Base-by-base conservation (phyloP, 2,797 vertebrate species). In the Macropus fuliginosus region DNA sequence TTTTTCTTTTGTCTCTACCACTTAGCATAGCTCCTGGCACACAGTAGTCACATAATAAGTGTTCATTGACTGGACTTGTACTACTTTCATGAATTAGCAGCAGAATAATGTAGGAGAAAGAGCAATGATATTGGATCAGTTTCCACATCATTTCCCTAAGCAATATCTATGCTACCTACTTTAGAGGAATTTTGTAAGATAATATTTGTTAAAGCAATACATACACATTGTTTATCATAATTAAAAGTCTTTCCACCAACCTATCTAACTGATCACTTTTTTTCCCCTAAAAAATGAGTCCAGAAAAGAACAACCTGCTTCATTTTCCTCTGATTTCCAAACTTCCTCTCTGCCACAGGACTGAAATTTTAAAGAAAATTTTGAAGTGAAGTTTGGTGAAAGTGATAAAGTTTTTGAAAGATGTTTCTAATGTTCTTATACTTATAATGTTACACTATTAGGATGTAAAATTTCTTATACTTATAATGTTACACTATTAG, bases 261-360 rank as follows among this genome's bases (percentile, higher is more conserved):
- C 66, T 40, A 40, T 40, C 18, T 16, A 74, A 21, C 5, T 40
- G n/a, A 40, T 74, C 18, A 40, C 34, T 66, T 66, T n/a, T 29
- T 3, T 10, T 0, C 0, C 11, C 4, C 1, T 5, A 66, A 66
- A 66, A 66, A 5, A 66, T n/a, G 5, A n/a, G n/a, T n/a, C 34
- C 14, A 66, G 62, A n/a, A 66, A n/a, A 66, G 56, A 56, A 55
- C 4, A 55, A 16, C 55, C 16, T 18, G 55, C 55, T 55, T 56
- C 27, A 27, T 56, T 56, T 27, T 24, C 24, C 56, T 27, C 5
- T 57, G 56, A 29, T 57, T 57, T 57, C 27, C 56, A 10, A 57
- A 57, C 27, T 57, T 57, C 56, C 6, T 57, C 27, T 27, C 27
- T 57, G 27, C 5, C 27, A 57, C 6, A 57, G 6, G 56, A 27